Conservation (phyloP, 2,113 vertebrate genomes). For the Cranoglanis bouderius region DNA sequence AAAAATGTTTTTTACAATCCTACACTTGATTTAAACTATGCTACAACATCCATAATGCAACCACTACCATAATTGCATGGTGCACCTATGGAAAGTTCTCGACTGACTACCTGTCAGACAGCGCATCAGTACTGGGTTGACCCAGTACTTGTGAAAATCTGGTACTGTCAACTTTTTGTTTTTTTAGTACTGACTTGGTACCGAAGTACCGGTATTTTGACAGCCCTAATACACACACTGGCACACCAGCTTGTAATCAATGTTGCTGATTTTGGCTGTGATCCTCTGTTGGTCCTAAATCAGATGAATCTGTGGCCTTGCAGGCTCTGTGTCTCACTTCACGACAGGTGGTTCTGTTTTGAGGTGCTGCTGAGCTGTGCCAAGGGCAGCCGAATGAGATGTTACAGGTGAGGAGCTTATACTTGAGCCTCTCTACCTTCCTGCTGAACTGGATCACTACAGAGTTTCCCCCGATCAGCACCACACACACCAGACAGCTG, state of each 20-base stretch:
- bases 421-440: neutral
- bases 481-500: neutral
- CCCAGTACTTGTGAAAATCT: too few relatives aligned
- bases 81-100: too few relatives aligned
- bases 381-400: slow-evolving; percentile 46
- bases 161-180: too few relatives aligned
- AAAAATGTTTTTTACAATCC: too few relatives aligned
- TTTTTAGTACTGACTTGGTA: too few relatives aligned
- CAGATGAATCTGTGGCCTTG: neutral
- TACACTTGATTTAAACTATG: too few relatives aligned
- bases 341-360: neutral
- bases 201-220: too few relatives aligned
- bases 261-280: neutral
- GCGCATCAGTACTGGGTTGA: too few relatives aligned
- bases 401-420: slow-evolving; percentile 40
- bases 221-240: too few relatives aligned
- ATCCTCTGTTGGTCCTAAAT: neutral
- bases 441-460: slow-evolving; percentile 19
- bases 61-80: too few relatives aligned
- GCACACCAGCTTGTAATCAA: neutral
- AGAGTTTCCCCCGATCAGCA: slow-evolving; percentile 18
- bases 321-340: neutral
- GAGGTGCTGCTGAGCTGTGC: slow-evolving; percentile 21
- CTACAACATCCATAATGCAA: too few relatives aligned
- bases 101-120: too few relatives aligned